Conservation (phyloP, 2,888 invertebrate species). For the Dorcus hopei region DNA sequence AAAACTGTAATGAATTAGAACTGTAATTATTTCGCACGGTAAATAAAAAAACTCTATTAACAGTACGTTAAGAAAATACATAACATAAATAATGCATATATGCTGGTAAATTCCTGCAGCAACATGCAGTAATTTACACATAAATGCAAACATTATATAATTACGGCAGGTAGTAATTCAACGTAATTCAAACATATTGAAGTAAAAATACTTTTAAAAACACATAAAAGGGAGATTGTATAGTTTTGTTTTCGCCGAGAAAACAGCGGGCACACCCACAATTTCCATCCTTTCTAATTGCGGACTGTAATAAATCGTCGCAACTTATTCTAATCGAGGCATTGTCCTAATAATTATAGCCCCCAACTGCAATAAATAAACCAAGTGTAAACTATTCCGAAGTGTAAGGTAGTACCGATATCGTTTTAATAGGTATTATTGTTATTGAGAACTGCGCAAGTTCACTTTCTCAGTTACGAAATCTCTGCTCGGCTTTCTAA, state of each 20-base stretch:
- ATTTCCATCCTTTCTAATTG: constrained; percentile 3
- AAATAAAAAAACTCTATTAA: background rate
- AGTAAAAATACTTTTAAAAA: background rate
- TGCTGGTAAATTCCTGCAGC: background rate
- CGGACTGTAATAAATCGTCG: background rate
- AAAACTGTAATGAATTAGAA: background rate
- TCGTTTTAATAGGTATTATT: constrained; percentile 1
- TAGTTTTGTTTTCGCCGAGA: background rate
- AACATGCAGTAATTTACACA: background rate
- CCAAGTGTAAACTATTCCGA: constrained; percentile 1
- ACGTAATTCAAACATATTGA: background rate
- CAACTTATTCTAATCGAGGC: background rate
- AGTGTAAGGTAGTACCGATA: background rate
- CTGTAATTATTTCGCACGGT: background rate
- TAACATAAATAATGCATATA: background rate
- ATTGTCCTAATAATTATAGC: constrained; percentile 1
- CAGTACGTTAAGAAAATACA: background rate
- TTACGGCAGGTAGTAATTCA: background rate
- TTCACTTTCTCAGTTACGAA: constrained; percentile 8
- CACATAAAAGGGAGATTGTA: background rate
- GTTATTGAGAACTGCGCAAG: constrained; percentile 8
- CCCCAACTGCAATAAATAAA: background rate
- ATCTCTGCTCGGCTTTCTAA: constrained; percentile 4
- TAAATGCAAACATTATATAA: constrained; percentile 2
- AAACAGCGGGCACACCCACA: background rate